Conservation (phyloP, 2,797 vertebrate species). For the Gephyroberyx darwinii region DNA sequence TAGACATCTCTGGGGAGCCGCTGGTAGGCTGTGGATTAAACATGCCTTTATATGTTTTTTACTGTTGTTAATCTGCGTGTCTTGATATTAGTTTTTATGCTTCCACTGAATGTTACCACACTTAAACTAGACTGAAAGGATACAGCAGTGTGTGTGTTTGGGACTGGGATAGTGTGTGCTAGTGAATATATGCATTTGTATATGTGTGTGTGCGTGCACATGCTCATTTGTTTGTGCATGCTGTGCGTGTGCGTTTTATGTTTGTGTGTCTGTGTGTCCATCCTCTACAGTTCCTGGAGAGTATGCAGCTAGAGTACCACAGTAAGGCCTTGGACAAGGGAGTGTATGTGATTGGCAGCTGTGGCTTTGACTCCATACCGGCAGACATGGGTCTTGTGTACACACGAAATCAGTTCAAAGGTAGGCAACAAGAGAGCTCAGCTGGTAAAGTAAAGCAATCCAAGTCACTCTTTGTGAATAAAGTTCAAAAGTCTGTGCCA, state of each 20-base stretch:
- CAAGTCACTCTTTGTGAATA: neutral
- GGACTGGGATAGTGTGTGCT: too few relatives aligned
- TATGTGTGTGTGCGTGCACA: too few relatives aligned
- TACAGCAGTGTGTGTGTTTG: too few relatives aligned
- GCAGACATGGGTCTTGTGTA: slow-evolving; percentile 89
- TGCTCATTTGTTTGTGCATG: too few relatives aligned
- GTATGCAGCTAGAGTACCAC: slow-evolving; percentile 87
- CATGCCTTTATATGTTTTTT: neutral
- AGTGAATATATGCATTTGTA: too few relatives aligned
- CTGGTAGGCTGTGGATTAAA: slow-evolving; percentile 75
- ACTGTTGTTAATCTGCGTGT: neutral
- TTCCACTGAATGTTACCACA: too few relatives aligned
- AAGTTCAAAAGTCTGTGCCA: too few relatives aligned
- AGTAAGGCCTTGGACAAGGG: slow-evolving; percentile 84
- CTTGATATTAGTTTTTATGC: neutral
- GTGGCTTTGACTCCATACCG: slow-evolving; percentile 91
- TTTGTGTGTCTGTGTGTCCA: slow-evolving; percentile 13
- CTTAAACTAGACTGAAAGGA: too few relatives aligned
- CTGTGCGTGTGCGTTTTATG: neutral
- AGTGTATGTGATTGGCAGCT: slow-evolving; percentile 89
- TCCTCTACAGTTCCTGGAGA: slow-evolving; percentile 85
- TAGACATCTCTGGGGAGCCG: slow-evolving; percentile 87
- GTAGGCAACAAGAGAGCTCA: slow-evolving; percentile 58
- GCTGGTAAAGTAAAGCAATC: neutral
- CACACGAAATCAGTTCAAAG: slow-evolving; percentile 86